Evolutionary conservation across 2,113 vertebrate species (phyloP), one percentile per base, ranked within the genome.

Genomic region (Campylorhamphus procurvoides): DNA sequence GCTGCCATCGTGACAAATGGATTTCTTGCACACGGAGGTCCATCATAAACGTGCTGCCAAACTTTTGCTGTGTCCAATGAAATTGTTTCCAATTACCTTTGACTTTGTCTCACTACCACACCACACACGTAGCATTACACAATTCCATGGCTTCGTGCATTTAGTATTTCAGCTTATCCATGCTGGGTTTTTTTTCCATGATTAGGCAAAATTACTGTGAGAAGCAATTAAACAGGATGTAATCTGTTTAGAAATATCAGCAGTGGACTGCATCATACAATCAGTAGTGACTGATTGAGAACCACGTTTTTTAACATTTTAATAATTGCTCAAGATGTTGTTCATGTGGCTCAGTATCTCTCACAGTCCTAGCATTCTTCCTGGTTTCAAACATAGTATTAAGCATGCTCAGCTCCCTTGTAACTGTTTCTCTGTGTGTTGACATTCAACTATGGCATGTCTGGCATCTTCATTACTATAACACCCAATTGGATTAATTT

Each of bases 41-140:
- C 53, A 3, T 80, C 44, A 42, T 50, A 75, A 78, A 84, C 42
- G 39, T 0, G 0, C 10, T 52, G 53, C 49, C 53, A 75, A 80
- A 91, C 3, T 33, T 93, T 20, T 35, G 39, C 90, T 87, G 66
- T 40, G 46, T 40, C 62, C 4, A 76, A 46, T 82, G 68, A 84
- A 77, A 91, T 81, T 63, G 29, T 84, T 96, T 83, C 67, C 37
- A 66, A n/a, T 69, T 67, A 19, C 56, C 78, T 94, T 89, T 84
- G 25, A 13, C 37, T 92, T 91, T 75, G 47, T 67, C 37, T 77
- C 47, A 9, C 50, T 33, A 2, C 66, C 50, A 14, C 8, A 40
- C 63, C 3, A 1, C 76, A 64, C 4, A 2, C 2, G 12, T 20
- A 35, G 76, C 33, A 10, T 60, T 67, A 49, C 5, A 1, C 85